Conservation (phyloP, 1,140 invertebrate species). For the Neocloeon triangulifer region DNA sequence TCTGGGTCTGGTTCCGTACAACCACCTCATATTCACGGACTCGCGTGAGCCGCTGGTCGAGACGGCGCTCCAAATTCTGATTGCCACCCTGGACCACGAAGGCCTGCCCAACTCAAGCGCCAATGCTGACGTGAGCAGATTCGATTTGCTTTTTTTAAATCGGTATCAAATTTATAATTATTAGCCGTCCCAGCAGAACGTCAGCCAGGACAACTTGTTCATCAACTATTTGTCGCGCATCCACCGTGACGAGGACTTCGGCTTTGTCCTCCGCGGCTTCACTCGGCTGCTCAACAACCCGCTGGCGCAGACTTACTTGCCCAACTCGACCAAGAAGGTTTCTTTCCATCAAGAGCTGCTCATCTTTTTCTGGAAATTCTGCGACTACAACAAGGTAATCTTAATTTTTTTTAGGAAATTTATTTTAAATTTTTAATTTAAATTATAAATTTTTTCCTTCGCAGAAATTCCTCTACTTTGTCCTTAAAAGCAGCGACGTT, state of each 20-base stretch:
- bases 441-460: slow-evolving; percentile 15
- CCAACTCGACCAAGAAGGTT: slow-evolving; percentile 92
- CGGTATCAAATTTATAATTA: too few relatives aligned
- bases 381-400: slow-evolving; percentile 91
- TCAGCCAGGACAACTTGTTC: slow-evolving; percentile 81
- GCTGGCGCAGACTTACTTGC: slow-evolving; percentile 88
- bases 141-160: too few relatives aligned
- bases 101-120: too few relatives aligned
- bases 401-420: too few relatives aligned
- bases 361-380: slow-evolving; percentile 99
- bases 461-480: slow-evolving; percentile 97
- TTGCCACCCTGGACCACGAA: slow-evolving; percentile 91
- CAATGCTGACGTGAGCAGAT: too few relatives aligned
- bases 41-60: slow-evolving; percentile 87
- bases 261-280: slow-evolving; percentile 86
- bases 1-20: slow-evolving; percentile 91
- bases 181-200: too few relatives aligned
- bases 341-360: slow-evolving; percentile 94
- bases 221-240: slow-evolving; percentile 97
- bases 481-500: slow-evolving; percentile 95
- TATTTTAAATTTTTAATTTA: slow-evolving; percentile 1
- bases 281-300: slow-evolving; percentile 93
- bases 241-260: slow-evolving; percentile 97
- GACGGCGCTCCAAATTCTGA: slow-evolving; percentile 82
- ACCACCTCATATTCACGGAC: slow-evolving; percentile 91